Base-by-base conservation (phyloP, 2,113 vertebrate genomes). In the Cichladusa arquata region DNA sequence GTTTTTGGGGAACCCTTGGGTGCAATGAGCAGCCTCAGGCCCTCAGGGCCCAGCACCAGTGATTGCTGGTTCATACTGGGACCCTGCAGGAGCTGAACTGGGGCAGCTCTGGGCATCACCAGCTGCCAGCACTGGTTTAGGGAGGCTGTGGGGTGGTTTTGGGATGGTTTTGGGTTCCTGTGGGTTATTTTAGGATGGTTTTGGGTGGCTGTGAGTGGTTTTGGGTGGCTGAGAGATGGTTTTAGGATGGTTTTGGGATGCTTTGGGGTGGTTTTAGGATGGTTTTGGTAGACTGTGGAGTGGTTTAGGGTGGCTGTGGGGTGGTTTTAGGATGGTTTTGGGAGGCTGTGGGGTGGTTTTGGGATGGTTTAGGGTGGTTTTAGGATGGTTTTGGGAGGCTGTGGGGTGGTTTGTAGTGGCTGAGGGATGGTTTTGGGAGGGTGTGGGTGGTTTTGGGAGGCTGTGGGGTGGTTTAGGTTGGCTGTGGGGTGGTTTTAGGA, bases 311-410 rank as follows among this genome's bases (percentile, higher is more conserved):
- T 40, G 10, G 70, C 42, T 8, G 0, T 2, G 16, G 58, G 28
- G 5, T 4, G 25, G 24, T 10, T n/a, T 3, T 8, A 19, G 14
- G 5, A 7, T 50, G 38, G 6, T 4, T 15, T 17, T 33, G 29
- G 19, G 42, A 3, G 36, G 28, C 20, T 24, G 40, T 6, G 7
- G 5, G 9, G 1, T 14, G 12, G 2, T 16, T 51, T 53, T 29
- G 18, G 14, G 23, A 1, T 8, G 28, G 28, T 4, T 72, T 33
- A 6, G 5, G 24, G 5, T 31, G 13, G 11, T 47, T 8, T 42
- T 19, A 2, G 20, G 15, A 7, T 8, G 22, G 20, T 45, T 45
- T 45, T 44, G 44, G 19, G 36, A 19, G 19, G 44, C 44, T 44
- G 44, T 44, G 44, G 44, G 19, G 44, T 17, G 16, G 40, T 14